Evolutionary conservation across 2,888 invertebrate genomes (phyloP).

Genomic region (Autographa gamma): DNA sequence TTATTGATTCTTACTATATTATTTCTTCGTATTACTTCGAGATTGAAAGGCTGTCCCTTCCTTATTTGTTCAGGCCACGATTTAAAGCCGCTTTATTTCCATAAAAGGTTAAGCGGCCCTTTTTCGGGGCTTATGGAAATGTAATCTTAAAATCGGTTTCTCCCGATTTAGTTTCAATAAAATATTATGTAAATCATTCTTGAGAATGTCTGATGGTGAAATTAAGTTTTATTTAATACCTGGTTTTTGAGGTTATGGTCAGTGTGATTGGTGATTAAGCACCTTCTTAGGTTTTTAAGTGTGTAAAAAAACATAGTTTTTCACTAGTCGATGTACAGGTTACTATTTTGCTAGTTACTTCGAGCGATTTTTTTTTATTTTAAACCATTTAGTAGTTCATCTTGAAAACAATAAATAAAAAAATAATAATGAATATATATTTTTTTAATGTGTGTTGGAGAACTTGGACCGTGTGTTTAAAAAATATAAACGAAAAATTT

Average conservation of each 20-base stretch:
- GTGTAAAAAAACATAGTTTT: no score
- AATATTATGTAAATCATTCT: conserved; percentile 50
- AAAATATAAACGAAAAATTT: no score
- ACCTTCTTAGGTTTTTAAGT: no score
- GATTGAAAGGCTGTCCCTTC: conserved; percentile 53
- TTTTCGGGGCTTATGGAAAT: conserved; percentile 58
- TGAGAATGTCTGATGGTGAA: conserved; percentile 17
- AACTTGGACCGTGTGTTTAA: no score
- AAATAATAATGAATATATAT: no score
- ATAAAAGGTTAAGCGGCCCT: conserved; percentile 65
- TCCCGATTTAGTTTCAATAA: conserved; percentile 55
- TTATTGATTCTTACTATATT: conserved; percentile 40
- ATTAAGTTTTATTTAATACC: conserved; percentile 8
- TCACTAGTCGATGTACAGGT: no score
- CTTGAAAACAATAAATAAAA: no score
- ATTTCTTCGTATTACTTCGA: conserved; percentile 39
- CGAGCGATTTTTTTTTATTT: no score
- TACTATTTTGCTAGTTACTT: no score
- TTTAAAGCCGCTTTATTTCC: conserved; percentile 66
- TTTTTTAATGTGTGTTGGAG: no score
- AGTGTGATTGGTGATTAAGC: neutral
- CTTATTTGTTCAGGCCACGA: conserved; percentile 69
- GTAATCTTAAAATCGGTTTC: conserved; percentile 60
- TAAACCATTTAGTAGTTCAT: no score
- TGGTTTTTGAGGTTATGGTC: neutral